Percentiles rank a stretch among this genome's conserved stretches.
Conservation (phyloP, 2,888 invertebrate genomes). For the Euclidia mi region DNA sequence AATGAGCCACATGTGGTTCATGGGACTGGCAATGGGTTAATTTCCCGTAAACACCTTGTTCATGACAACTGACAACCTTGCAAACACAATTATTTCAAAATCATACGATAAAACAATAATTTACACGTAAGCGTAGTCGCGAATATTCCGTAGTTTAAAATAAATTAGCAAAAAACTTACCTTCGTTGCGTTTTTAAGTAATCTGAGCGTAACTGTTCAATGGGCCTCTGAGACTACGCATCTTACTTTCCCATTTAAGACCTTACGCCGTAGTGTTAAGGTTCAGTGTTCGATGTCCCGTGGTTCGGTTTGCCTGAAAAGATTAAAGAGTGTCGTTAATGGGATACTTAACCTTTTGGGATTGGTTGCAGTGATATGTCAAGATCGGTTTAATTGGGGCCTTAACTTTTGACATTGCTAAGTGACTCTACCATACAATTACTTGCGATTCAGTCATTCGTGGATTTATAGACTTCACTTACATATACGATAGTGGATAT, state of each 20-base stretch:
- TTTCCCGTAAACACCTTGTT: too few species aligned
- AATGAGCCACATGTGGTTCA: too few species aligned
- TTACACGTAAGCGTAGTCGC: constrained; percentile 11
- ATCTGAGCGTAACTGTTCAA: constrained; percentile 55
- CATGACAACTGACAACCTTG: too few species aligned
- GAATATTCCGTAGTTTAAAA: constrained; percentile 32
- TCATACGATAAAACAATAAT: background rate
- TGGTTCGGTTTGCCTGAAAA: constrained; percentile 43
- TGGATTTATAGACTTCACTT: too few species aligned
- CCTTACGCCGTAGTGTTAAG: constrained; percentile 25
- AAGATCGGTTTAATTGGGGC: constrained; percentile 49
- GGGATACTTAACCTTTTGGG: constrained; percentile 39
- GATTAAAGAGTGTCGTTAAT: constrained; percentile 46
- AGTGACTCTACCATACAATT: constrained; percentile 10
- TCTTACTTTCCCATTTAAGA: constrained; percentile 55
- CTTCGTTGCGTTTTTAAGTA: constrained; percentile 67
- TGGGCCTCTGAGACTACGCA: constrained; percentile 57
- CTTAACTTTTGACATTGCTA: constrained; percentile 47
- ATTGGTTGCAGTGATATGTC: constrained; percentile 43
- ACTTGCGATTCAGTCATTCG: too few species aligned
- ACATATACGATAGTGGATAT: too few species aligned
- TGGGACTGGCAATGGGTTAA: too few species aligned
- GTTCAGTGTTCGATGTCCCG: constrained; percentile 24
- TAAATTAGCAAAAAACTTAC: constrained; percentile 59
- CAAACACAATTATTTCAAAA: background rate